These are phyloP conservation scores for Coelopa pilipes DNA, from an alignment of 2,888 invertebrate species.

Conservation along the genomic window DNA sequence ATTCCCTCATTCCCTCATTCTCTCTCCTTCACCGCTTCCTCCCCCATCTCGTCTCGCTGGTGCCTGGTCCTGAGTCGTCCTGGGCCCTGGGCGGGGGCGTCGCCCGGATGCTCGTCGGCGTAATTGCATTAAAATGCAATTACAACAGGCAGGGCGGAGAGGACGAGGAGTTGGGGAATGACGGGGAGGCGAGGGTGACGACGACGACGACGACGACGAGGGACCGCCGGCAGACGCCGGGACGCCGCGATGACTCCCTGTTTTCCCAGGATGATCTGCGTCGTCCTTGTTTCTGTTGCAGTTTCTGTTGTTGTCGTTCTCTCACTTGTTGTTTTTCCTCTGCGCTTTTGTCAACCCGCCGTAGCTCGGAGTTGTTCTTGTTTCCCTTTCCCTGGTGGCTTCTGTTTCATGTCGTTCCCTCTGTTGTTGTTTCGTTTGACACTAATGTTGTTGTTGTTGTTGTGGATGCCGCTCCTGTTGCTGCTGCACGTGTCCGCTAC, in stretches of 20 bases:
- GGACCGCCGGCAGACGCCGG: background rate
- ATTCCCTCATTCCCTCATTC: conserved; percentile 40
- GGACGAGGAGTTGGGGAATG: conserved; percentile 30
- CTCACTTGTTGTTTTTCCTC: too few relatives aligned
- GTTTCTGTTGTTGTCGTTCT: too few relatives aligned
- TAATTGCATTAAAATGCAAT: conserved; percentile 68
- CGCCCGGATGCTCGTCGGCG: conserved; percentile 16
- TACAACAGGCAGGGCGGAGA: conserved; percentile 42
- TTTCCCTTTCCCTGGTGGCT: too few relatives aligned
- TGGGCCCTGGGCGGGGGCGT: background rate
- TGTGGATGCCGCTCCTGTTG: conserved; percentile 26
- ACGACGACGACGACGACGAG: conserved; percentile 25
- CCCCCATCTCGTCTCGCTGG: background rate
- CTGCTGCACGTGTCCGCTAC: background rate
- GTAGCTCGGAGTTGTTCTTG: conserved; percentile 11
- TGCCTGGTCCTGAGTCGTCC: background rate
- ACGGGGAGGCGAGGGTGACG: conserved; percentile 24
- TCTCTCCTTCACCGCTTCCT: too few relatives aligned
- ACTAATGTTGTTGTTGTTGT: too few relatives aligned
- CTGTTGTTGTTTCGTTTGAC: too few relatives aligned
- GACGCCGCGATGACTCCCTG: conserved; percentile 30
- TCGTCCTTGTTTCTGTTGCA: too few relatives aligned
- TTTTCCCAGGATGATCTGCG: conserved; percentile 46
- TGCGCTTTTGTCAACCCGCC: background rate
- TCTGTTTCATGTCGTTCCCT: too few relatives aligned